These are phyloP conservation scores for Liasis olivaceus DNA, from an alignment of 2,797 vertebrate species.

Conservation along the genomic window DNA sequence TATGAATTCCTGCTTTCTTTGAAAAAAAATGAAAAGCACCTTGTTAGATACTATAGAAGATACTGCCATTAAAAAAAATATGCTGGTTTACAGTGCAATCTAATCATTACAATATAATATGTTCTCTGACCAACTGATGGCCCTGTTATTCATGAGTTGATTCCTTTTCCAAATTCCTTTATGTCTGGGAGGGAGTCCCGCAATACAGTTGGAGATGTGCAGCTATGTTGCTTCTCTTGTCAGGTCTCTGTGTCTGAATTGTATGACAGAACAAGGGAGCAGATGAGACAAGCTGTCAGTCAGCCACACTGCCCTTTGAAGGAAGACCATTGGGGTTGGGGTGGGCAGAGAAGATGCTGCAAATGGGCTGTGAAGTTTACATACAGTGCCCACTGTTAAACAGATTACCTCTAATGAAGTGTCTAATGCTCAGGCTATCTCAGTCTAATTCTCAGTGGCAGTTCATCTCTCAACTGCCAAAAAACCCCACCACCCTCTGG, in stretches of 20 bases:
- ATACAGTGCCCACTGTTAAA: conserved; percentile 99
- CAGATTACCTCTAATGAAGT: conserved; percentile 99
- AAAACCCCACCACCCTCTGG: conserved; percentile 88
- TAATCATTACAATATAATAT: conserved; percentile 56
- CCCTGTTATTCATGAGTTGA: conserved; percentile 51
- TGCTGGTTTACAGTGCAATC: conserved; percentile 34
- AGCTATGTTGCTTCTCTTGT: conserved; percentile 76
- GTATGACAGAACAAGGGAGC: conserved; percentile 86
- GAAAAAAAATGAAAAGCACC: neutral
- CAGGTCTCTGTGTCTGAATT: conserved; percentile 75
- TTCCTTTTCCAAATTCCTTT: conserved; percentile 65
- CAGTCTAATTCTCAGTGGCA: conserved; percentile 98
- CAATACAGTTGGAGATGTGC: conserved; percentile 74
- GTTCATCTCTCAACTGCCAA: conserved; percentile 96
- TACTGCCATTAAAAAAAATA: neutral
- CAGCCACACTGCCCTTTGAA: conserved; percentile 92
- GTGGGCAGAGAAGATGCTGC: conserved; percentile 84
- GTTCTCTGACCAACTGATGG: conserved; percentile 55
- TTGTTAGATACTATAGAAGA: neutral
- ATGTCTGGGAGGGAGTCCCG: conserved; percentile 66
- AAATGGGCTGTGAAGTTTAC: conserved; percentile 99
- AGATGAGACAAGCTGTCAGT: conserved; percentile 94
- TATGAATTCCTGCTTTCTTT: neutral
- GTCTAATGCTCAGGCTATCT: conserved; percentile 95
- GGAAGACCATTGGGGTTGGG: conserved; percentile 84